Conservation (phyloP, 2,888 invertebrate genomes). For the Diaphora mendica region DNA sequence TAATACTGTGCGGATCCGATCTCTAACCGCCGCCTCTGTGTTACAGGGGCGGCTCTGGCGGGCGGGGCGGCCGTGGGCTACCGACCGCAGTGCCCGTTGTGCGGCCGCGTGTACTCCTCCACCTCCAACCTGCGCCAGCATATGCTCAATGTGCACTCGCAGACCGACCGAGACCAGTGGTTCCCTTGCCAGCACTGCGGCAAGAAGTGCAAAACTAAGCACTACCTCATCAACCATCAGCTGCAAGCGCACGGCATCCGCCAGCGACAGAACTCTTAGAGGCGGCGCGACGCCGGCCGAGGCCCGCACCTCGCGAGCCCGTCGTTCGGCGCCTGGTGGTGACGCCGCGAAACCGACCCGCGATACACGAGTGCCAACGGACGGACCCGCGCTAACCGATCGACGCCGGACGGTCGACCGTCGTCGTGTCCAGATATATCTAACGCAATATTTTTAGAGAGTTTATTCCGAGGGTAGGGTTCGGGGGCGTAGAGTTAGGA, state of each 20-base stretch:
- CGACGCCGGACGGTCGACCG: conserved; percentile 47
- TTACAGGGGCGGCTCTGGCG: conserved; percentile 88
- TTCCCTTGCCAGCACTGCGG: conserved; percentile 91
- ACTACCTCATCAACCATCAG: conserved; percentile 92
- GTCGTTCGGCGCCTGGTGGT: conserved; percentile 55
- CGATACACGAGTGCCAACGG: neutral
- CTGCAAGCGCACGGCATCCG: conserved; percentile 91
- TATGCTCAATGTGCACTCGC: conserved; percentile 91
- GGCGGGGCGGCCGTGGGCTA: conserved; percentile 84
- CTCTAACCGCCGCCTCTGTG: conserved; percentile 88
- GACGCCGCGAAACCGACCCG: conserved; percentile 41
- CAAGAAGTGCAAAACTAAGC: conserved; percentile 91
- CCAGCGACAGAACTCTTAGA: conserved; percentile 88
- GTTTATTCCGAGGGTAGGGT: conserved; percentile 59
- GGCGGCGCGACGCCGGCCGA: conserved; percentile 74
- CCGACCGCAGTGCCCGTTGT: conserved; percentile 90
- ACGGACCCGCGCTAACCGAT: conserved; percentile 43
- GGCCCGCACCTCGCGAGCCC: conserved; percentile 56
- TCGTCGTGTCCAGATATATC: conserved; percentile 54
- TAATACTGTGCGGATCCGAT: conserved; percentile 67
- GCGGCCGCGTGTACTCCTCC: conserved; percentile 90
- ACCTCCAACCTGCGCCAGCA: conserved; percentile 92
- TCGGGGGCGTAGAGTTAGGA: conserved; percentile 51
- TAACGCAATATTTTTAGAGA: conserved; percentile 71
- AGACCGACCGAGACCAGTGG: conserved; percentile 90